Evolutionary conservation across 1,140 invertebrate genomes (phyloP).

Genomic region (Copidosoma floridanum): DNA sequence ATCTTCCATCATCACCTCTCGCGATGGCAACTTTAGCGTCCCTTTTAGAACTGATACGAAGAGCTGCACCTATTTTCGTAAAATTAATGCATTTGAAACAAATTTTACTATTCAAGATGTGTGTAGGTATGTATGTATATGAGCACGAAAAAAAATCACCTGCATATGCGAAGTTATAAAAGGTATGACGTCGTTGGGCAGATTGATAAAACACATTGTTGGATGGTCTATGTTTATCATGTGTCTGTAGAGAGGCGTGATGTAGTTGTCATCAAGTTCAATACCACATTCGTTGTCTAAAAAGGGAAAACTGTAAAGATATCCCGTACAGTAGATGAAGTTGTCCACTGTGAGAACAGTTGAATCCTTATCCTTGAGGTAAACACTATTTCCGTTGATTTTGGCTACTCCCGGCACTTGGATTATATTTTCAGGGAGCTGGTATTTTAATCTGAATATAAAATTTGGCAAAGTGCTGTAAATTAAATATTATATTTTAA

Average conservation of each 20-base stretch:
- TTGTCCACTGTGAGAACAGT: not conserved
- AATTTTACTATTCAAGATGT: not conserved
- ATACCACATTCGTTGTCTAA: slow-evolving; percentile 60
- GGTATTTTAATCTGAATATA: not conserved
- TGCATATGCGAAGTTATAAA: slow-evolving; percentile 67
- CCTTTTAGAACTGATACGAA: slow-evolving; percentile 1
- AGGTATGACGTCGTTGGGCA: slow-evolving; percentile 61
- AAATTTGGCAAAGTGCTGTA: not conserved
- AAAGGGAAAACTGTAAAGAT: slow-evolving; percentile 66
- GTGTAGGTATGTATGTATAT: not conserved
- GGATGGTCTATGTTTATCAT: slow-evolving; percentile 69
- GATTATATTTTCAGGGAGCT: not conserved
- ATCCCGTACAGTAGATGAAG: slow-evolving; percentile 46
- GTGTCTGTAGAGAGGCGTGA: slow-evolving; percentile 72
- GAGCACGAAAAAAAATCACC: slow-evolving; percentile 38
- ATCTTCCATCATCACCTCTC: slow-evolving; percentile 1
- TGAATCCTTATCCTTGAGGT: not conserved
- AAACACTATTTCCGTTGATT: not conserved
- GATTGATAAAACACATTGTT: slow-evolving; percentile 69
- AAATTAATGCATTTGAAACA: not conserved
- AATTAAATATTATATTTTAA: not conserved
- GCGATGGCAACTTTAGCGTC: not conserved
- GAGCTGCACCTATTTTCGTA: not conserved
- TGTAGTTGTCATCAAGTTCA: slow-evolving; percentile 58
- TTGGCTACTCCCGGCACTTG: not conserved